These are phyloP conservation scores for Leptoteleia sp. DNA, from an alignment of 1,140 invertebrate genomes.

Conservation along the genomic window DNA sequence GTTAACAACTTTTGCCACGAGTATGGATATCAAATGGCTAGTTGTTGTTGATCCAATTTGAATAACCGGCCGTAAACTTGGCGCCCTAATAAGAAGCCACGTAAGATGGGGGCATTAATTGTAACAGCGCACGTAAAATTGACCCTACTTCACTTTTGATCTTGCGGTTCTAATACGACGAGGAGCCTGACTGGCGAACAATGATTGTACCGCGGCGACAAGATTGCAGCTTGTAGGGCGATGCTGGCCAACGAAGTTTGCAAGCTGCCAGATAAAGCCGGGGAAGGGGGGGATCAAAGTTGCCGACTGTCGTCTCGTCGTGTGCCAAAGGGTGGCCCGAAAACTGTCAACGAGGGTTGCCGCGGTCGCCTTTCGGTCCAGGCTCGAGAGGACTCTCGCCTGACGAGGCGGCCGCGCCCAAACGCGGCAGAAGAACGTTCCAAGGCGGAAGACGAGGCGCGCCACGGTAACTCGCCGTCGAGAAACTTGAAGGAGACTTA, in stretches of 20 bases:
- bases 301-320: slow-evolving; percentile 40
- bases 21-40: no score
- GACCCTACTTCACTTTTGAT: slow-evolving; percentile 41
- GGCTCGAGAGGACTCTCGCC: no score
- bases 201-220: slow-evolving; percentile 37
- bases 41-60: no score
- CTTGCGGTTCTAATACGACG: slow-evolving; percentile 39
- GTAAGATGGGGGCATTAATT: slow-evolving; percentile 51
- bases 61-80: slow-evolving; percentile 26
- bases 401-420: no score
- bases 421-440: no score
- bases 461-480: slow-evolving; percentile 69
- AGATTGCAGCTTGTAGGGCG: slow-evolving; percentile 25
- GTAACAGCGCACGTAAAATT: slow-evolving; percentile 30
- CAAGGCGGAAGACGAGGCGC: slow-evolving; percentile 22
- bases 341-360: slow-evolving; percentile 33
- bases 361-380: slow-evolving; percentile 25
- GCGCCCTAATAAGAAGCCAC: slow-evolving; percentile 47
- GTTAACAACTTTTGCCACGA: no score
- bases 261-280: slow-evolving; percentile 44
- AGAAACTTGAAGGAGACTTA: slow-evolving; percentile 74
- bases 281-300: slow-evolving; percentile 70
- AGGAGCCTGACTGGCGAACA: slow-evolving; percentile 41
- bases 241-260: slow-evolving; percentile 46
- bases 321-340: slow-evolving; percentile 47